phyloP scores from a whole-genome alignment of 35 echinoderm and acorn worm species.

The Hemicentrotus pulcherrimus region DNA sequence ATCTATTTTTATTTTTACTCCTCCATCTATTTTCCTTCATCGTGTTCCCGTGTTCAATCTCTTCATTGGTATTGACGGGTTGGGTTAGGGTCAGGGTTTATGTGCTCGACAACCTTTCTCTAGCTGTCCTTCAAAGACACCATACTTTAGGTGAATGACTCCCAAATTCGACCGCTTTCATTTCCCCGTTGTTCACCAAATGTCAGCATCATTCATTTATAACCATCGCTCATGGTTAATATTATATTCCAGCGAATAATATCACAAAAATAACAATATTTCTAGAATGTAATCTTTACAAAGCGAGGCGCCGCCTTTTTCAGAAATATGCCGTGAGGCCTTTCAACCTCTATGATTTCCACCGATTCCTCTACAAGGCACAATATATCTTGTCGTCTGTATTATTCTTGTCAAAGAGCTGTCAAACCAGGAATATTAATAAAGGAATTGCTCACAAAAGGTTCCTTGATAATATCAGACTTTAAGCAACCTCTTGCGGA shows the following conservation, averaged over 20 bases:
- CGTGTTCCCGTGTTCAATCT: background rate
- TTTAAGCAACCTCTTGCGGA: background rate
- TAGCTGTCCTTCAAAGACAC: background rate
- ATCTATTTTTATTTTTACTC: background rate
- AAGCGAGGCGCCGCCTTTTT: background rate
- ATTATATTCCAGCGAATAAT: background rate
- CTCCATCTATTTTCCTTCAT: background rate
- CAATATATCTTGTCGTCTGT: background rate
- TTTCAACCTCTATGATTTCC: background rate
- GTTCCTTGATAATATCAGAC: background rate
- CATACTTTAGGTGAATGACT: background rate
- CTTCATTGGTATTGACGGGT: background rate
- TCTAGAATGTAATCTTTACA: slow-evolving; percentile 5
- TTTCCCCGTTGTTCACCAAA: background rate
- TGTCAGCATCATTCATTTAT: background rate
- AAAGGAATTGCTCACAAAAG: slow-evolving; percentile 3
- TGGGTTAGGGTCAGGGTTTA: background rate
- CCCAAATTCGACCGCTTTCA: background rate
- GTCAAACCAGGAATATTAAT: slow-evolving; percentile 19
- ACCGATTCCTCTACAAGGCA: background rate
- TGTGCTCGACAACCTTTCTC: background rate
- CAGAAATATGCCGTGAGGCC: background rate
- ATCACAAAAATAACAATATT: background rate
- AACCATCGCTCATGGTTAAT: background rate
- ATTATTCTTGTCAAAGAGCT: background rate